Base-by-base conservation (phyloP, 2,888 invertebrate genomes). In the Synergus gifuensis region DNA sequence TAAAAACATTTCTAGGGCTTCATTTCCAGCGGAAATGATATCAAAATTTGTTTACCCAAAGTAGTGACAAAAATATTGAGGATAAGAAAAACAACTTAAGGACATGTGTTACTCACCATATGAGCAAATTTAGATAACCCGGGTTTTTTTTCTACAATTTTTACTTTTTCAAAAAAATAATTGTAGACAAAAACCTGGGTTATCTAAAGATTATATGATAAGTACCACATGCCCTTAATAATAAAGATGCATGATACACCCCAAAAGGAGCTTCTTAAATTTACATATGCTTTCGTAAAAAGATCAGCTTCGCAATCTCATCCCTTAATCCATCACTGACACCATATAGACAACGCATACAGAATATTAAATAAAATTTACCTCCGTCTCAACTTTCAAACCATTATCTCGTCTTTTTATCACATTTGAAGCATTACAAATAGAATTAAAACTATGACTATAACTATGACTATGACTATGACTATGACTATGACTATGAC, bases 251-350 rank as follows among this genome's bases (percentile, higher is more conserved):
- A 18, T 54, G n/a, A n/a, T 54, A 0, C 2, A 8, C 9, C 9
- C 2, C 9, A n/a, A 54, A 18, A 18, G 9, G 54, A 9, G 1
- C 0, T 18, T 54, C n/a, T 9, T 2, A 54, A 54, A 54, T 54
- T 54, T 18, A 54, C 54, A 54, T 54, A 2, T 54, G n/a, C 54
- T 54, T 44, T 54, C 7, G n/a, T 2, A 18, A 54, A 54, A 54
- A 54, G n/a, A 69, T 49, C 69, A 69, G 28, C 49, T 69, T 69
- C 28, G 14, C 49, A 73, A 73, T 54, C 73, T 73, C 22, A 73
- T 36, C 36, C 54, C n/a, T 73, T 54, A 54, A 73, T 73, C 73
- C n/a, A 49, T 73, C 73, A 54, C 54, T 54, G 54, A 73, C 54
- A 40, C 36, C n/a, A 54, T 54, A 18, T 28, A 69, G 28, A 14